phyloP scores from a whole-genome alignment of 2,888 invertebrate species.

The Scaptomyza cyrtandrae region DNA sequence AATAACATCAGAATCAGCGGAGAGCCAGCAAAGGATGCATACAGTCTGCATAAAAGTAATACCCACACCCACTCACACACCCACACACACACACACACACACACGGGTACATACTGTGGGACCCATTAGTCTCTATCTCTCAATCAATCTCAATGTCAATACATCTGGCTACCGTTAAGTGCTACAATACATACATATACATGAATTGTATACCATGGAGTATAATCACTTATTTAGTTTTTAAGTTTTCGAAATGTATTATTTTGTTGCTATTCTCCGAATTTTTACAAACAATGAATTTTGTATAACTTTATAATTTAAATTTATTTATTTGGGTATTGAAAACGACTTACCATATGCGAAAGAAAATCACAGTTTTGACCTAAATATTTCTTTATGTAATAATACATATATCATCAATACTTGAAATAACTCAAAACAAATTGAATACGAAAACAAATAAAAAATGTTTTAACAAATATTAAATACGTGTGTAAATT shows the following conservation, averaged over 20 bases:
- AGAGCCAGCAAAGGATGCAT: conserved; percentile 28
- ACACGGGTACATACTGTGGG: conserved; percentile 9
- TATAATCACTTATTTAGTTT: background rate
- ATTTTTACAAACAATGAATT: background rate
- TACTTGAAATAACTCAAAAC: background rate
- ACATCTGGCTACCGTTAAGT: conserved; percentile 5
- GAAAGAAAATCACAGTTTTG: background rate
- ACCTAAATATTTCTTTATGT: background rate
- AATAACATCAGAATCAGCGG: conserved; percentile 14
- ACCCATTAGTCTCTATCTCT: conserved; percentile 3
- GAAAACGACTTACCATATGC: background rate
- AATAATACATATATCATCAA: background rate
- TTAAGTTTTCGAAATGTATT: conserved; percentile 7
- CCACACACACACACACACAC: no score
- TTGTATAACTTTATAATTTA: background rate
- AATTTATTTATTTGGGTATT: background rate
- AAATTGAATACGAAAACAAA: conserved; percentile 17
- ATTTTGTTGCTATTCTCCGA: background rate
- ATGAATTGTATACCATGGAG: conserved; percentile 18
- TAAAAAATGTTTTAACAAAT: conserved; percentile 17
- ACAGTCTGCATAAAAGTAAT: conserved; percentile 7
- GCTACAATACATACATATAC: conserved; percentile 6
- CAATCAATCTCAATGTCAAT: conserved; percentile 9
- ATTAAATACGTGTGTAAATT: conserved; percentile 7
- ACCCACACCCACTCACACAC: background rate